phyloP scores from a whole-genome alignment of 1,140 invertebrate genomes.

The Fopius arisanus region DNA sequence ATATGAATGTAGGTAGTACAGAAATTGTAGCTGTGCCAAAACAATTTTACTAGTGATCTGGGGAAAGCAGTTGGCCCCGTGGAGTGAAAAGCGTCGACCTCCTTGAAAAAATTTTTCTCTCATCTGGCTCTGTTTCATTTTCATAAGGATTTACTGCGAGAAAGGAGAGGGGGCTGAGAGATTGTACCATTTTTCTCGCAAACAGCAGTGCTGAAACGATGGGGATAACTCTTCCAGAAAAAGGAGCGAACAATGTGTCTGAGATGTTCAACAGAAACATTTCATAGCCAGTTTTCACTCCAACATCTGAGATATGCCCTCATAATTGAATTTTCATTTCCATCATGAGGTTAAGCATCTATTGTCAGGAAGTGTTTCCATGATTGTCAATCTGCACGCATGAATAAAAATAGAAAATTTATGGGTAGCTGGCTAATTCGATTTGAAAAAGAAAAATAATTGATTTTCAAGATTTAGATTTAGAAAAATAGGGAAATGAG shows the following conservation, averaged over 20 bases:
- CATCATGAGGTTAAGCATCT: background rate
- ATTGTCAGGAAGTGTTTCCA: background rate
- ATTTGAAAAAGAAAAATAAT: too few relatives aligned
- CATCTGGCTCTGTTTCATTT: conserved; percentile 9
- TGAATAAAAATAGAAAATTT: too few relatives aligned
- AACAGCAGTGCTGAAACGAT: background rate
- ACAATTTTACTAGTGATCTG: background rate
- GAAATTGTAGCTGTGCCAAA: background rate
- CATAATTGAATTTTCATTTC: background rate
- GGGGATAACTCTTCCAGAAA: background rate
- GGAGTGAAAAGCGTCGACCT: background rate
- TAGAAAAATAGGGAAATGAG: too few relatives aligned
- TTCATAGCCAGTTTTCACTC: background rate
- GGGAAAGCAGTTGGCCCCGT: background rate
- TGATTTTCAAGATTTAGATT: too few relatives aligned
- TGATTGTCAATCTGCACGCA: background rate
- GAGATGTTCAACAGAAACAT: background rate
- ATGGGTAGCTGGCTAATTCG: too few relatives aligned
- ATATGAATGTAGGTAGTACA: background rate
- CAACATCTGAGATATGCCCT: background rate
- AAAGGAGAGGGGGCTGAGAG: background rate
- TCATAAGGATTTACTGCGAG: background rate
- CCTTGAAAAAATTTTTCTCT: background rate
- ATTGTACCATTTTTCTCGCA: background rate
- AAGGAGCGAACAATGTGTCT: background rate